phyloP scores from a whole-genome alignment of 2,797 vertebrate species.

The Lepilemur ruficaudatus region DNA sequence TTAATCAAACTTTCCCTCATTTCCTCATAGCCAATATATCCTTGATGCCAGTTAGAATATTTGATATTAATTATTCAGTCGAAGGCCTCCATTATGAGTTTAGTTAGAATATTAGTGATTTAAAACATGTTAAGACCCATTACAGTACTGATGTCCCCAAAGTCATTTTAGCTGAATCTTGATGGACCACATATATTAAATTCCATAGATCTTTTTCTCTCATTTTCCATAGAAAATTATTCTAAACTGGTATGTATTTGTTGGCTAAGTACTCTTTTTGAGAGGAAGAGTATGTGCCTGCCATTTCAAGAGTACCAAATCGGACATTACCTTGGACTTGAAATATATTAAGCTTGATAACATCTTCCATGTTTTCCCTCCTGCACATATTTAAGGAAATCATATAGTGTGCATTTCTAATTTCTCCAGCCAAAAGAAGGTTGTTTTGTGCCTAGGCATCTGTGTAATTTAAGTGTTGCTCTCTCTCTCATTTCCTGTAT shows the following conservation, averaged over 20 bases:
- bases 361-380: constrained; percentile 33
- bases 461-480: neutral
- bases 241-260: neutral
- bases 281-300: neutral
- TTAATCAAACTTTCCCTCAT: constrained; percentile 78
- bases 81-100: constrained; percentile 71
- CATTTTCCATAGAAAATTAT: constrained; percentile 48
- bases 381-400: neutral
- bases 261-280: constrained; percentile 23
- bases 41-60: constrained; percentile 73
- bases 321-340: constrained; percentile 53
- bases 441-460: neutral
- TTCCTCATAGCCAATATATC: constrained; percentile 77
- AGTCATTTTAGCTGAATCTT: constrained; percentile 60
- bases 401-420: constrained; percentile 15
- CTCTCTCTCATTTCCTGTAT: neutral
- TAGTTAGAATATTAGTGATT: constrained; percentile 69
- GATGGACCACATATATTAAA: constrained; percentile 53
- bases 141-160: constrained; percentile 54
- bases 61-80: constrained; percentile 77
- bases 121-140: constrained; percentile 69
- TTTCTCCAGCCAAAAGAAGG: constrained; percentile 23
- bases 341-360: neutral
- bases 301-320: constrained; percentile 34
- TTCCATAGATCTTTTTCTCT: constrained; percentile 27